Percentiles rank a stretch among this genome's conserved stretches.
phyloP scores from a whole-genome alignment of 2,888 invertebrate genomes.

The Girardia tigrina region DNA sequence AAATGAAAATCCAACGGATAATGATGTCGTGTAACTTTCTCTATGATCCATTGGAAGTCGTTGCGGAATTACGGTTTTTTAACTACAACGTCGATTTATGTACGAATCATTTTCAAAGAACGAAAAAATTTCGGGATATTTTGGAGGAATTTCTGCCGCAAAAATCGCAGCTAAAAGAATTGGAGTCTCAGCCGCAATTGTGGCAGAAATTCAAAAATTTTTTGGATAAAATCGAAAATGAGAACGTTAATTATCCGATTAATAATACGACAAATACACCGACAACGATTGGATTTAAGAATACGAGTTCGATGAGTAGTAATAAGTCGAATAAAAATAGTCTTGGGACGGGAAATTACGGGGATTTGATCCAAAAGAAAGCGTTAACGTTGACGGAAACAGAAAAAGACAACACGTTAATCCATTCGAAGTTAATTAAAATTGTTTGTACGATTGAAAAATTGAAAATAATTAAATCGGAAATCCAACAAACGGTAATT shows the following conservation, averaged over 20 bases:
- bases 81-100: conserved; percentile 25
- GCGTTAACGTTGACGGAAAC: not conserved
- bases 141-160: conserved; percentile 25
- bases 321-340: not conserved
- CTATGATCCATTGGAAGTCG: conserved; percentile 27
- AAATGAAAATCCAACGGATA: conserved; percentile 24
- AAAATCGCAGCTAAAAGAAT: conserved; percentile 6
- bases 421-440: not conserved
- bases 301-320: not conserved
- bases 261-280: no score
- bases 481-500: not conserved
- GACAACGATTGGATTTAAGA: no score
- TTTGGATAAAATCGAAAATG: conserved; percentile 4
- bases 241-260: not conserved
- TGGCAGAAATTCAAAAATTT: not conserved
- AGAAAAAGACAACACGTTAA: not conserved
- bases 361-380: not conserved
- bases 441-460: not conserved
- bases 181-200: not conserved
- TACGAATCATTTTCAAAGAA: conserved; percentile 23
- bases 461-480: not conserved
- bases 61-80: conserved; percentile 26
- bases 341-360: not conserved
- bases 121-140: conserved; percentile 21
- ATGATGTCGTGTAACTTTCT: conserved; percentile 25